Conservation (phyloP, 2,888 invertebrate species). For the Nebria salina region DNA sequence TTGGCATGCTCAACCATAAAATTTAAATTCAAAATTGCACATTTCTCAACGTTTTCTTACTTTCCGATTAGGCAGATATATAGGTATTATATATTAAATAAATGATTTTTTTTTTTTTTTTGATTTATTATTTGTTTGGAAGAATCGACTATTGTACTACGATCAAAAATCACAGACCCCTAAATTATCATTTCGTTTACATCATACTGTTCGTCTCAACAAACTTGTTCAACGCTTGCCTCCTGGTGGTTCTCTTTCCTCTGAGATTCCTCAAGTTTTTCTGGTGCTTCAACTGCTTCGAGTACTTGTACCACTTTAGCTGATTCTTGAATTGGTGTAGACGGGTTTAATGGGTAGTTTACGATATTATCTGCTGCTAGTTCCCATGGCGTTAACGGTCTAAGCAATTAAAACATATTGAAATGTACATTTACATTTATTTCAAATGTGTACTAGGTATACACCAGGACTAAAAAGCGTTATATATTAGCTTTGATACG, state of each 20-base stretch:
- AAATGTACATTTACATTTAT: not conserved
- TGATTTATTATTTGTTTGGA: slow-evolving; percentile 17
- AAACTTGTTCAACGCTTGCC: slow-evolving; percentile 12
- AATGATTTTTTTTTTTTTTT: not conserved
- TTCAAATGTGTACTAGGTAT: not conserved
- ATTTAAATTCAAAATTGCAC: not conserved
- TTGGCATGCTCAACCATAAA: not conserved
- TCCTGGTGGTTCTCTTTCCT: slow-evolving; percentile 19
- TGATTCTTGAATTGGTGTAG: slow-evolving; percentile 58
- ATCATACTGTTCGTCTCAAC: not conserved
- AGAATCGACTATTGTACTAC: slow-evolving; percentile 44
- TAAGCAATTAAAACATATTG: slow-evolving; percentile 49
- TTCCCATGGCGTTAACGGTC: slow-evolving; percentile 70
- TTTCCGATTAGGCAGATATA: slow-evolving; percentile 30
- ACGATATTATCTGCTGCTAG: slow-evolving; percentile 71
- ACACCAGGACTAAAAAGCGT: too few relatives aligned
- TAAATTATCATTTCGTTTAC: not conserved
- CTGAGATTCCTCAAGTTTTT: not conserved
- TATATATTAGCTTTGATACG: too few relatives aligned
- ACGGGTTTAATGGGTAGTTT: slow-evolving; percentile 65
- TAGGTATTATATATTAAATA: not conserved
- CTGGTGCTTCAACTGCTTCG: slow-evolving; percentile 44
- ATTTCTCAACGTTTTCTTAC: slow-evolving; percentile 5
- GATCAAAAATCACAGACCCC: slow-evolving; percentile 22
- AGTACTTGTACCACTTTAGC: slow-evolving; percentile 61